These are phyloP conservation scores for Gymnosoma rotundatum DNA, from an alignment of 2,888 invertebrate genomes.

Conservation along the genomic window DNA sequence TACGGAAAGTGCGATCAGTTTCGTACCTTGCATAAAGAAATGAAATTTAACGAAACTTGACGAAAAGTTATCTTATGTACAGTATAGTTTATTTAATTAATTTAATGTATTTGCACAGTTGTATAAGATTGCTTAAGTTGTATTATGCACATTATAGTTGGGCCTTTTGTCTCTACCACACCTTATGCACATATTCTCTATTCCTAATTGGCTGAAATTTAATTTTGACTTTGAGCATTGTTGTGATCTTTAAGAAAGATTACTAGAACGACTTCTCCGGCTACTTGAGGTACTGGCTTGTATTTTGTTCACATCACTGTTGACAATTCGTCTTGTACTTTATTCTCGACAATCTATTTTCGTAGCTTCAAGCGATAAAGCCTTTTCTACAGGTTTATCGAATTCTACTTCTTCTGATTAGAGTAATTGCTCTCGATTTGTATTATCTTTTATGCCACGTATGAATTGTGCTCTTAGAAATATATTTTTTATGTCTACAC, in stretches of 20 bases:
- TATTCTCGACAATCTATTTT: constrained; percentile 39
- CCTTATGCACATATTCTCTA: no score
- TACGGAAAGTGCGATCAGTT: no score
- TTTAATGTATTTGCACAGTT: no score
- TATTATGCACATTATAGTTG: no score
- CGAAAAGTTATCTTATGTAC: no score
- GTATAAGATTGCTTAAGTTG: no score
- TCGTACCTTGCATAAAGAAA: no score
- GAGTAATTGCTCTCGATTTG: constrained; percentile 19
- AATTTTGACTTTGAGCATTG: neutral
- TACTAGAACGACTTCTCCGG: neutral
- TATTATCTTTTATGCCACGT: constrained; percentile 22
- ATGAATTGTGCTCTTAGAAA: constrained; percentile 52
- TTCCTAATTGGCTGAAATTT: neutral
- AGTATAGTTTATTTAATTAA: no score
- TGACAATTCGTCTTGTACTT: constrained; percentile 2
- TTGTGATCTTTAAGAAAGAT: neutral
- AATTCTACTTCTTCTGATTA: neutral
- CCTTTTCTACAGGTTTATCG: neutral
- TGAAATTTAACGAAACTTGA: no score
- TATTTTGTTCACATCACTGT: neutral
- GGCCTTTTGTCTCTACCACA: neutral
- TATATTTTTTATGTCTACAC: constrained; percentile 20
- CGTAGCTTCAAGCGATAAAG: constrained; percentile 25
- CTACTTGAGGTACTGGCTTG: neutral